phyloP scores from a whole-genome alignment of 2,888 invertebrate species.

The Oligia strigilis region DNA sequence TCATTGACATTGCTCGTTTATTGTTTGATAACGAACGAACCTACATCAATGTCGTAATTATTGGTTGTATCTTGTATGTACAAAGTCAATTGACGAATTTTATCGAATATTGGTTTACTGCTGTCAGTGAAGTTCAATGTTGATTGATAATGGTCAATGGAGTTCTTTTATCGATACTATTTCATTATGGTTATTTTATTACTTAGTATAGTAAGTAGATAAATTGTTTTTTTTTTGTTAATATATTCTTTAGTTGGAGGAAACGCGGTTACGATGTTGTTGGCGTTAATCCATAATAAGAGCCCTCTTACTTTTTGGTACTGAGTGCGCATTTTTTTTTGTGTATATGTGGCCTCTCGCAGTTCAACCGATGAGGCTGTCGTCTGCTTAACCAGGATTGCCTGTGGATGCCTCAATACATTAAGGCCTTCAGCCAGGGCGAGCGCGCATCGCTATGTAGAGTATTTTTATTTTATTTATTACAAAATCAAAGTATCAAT shows the following conservation, averaged over 20 bases:
- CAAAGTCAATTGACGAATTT: constrained; percentile 27
- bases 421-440: too few species aligned
- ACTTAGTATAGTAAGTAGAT: neutral
- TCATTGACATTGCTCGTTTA: constrained; percentile 19
- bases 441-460: too few species aligned
- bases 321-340: too few species aligned
- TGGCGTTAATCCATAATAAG: neutral
- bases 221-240: neutral
- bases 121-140: constrained; percentile 43
- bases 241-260: neutral
- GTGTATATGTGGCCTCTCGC: too few species aligned
- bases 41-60: constrained; percentile 41
- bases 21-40: constrained; percentile 35
- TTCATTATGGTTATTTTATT: constrained; percentile 1
- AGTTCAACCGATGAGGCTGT: too few species aligned
- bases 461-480: too few species aligned
- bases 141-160: constrained; percentile 29
- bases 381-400: too few species aligned
- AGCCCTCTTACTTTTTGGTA: too few species aligned
- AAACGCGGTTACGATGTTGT: neutral
- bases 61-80: constrained; percentile 13
- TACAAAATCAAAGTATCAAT: too few species aligned
- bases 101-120: constrained; percentile 37
- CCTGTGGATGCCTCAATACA: too few species aligned
- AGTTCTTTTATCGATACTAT: constrained; percentile 25